Conservation (phyloP, 1,140 invertebrate genomes). For the Lordiphosa clarofinis region DNA sequence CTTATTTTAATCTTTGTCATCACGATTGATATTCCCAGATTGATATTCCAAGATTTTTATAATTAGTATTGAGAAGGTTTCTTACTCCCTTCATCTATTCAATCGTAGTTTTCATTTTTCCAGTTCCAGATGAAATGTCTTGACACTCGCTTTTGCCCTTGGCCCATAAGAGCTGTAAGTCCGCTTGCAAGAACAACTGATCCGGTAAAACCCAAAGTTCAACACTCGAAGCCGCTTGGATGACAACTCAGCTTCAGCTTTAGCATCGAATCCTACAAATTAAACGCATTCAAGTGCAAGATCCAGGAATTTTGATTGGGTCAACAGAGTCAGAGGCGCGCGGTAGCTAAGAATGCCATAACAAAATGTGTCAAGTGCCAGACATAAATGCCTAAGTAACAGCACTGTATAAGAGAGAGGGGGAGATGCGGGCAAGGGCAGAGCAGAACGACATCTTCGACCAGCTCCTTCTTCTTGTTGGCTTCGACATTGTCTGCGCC, state of each 20-base stretch:
- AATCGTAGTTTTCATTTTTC: no score
- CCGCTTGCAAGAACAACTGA: no score
- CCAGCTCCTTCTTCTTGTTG: conserved; percentile 11
- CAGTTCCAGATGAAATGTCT: no score
- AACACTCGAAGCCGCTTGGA: conserved; percentile 36
- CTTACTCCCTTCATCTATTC: no score
- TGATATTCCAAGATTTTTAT: no score
- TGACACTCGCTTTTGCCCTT: no score
- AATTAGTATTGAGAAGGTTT: no score
- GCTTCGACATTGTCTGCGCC: conserved; percentile 12
- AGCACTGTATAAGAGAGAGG: conserved; percentile 17
- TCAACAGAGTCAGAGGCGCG: conserved; percentile 58
- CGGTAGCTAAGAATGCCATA: conserved; percentile 72
- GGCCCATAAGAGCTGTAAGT: no score
- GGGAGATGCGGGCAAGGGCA: conserved; percentile 11
- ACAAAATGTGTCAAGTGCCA: conserved; percentile 78
- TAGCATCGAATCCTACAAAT: conserved; percentile 58
- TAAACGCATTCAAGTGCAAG: conserved; percentile 77
- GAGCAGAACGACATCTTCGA: neutral
- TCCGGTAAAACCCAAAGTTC: conserved; percentile 37
- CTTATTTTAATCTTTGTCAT: no score
- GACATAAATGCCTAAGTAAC: conserved; percentile 76
- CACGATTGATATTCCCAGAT: no score
- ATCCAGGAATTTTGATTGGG: conserved; percentile 73
- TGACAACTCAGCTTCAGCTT: conserved; percentile 2